Percentiles rank a stretch among this genome's conserved stretches.
Evolutionary conservation across 2,113 vertebrate genomes (phyloP).

Genomic region (Aythya baeri): DNA sequence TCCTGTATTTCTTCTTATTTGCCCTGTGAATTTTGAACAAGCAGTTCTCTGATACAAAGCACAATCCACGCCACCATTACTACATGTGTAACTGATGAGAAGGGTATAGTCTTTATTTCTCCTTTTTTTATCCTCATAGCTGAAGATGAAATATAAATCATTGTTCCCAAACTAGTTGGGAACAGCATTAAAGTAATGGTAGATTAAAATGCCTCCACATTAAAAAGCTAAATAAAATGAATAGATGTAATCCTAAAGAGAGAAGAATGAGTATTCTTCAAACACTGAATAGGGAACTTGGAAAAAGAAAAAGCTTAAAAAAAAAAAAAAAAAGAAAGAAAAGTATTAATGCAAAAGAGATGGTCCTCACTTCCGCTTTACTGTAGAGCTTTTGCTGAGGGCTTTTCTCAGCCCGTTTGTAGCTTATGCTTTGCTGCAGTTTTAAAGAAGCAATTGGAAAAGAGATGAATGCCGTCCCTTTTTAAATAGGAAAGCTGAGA

Average conservation of each 20-base stretch:
- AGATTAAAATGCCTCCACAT: slow-evolving; percentile 60
- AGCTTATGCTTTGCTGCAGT: slow-evolving; percentile 36
- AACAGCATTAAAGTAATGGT: slow-evolving; percentile 56
- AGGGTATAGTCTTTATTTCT: not conserved
- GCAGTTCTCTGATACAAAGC: not conserved
- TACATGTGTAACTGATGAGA: slow-evolving; percentile 42
- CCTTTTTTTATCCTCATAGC: not conserved
- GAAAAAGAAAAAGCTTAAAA: not conserved
- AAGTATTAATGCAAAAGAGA: slow-evolving; percentile 63
- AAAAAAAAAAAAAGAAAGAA: not conserved
- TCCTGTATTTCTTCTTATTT: not conserved
- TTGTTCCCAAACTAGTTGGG: slow-evolving; percentile 30
- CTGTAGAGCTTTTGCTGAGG: slow-evolving; percentile 39
- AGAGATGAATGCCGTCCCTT: not conserved
- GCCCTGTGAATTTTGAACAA: not conserved
- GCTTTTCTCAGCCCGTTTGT: slow-evolving; percentile 31
- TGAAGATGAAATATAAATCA: slow-evolving; percentile 23
- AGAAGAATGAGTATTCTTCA: slow-evolving; percentile 67
- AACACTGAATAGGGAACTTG: slow-evolving; percentile 56
- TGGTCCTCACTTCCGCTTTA: slow-evolving; percentile 25
- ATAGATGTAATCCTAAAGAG: slow-evolving; percentile 66
- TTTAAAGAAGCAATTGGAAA: slow-evolving; percentile 19
- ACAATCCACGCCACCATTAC: not conserved
- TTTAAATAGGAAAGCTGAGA: slow-evolving; percentile 11
- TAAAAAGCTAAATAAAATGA: slow-evolving; percentile 67